Conservation (phyloP, 2,797 vertebrate species). For the Pseudomugil gertrudae region DNA sequence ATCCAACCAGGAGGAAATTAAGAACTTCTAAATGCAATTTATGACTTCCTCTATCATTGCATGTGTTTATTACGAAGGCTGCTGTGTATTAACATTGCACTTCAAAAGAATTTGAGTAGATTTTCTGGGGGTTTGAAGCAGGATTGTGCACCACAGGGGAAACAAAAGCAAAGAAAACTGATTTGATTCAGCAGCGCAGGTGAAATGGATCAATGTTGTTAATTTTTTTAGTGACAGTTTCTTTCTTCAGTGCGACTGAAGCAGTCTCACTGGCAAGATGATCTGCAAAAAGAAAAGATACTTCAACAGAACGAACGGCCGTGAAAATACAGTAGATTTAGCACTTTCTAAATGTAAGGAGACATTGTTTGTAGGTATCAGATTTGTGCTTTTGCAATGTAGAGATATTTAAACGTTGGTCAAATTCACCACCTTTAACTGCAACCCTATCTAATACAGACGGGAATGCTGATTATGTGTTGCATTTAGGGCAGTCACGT, state of each 20-base stretch:
- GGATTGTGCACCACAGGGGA: conserved; percentile 11
- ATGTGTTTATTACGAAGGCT: conserved; percentile 55
- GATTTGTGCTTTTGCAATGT: not conserved
- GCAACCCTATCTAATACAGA: not conserved
- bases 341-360: not conserved
- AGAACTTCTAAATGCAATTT: conserved; percentile 66
- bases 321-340: not conserved
- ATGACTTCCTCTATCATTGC: conserved; percentile 63
- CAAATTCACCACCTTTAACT: too few species aligned
- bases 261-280: not conserved
- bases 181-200: conserved; percentile 38
- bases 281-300: not conserved
- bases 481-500: not conserved
- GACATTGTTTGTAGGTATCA: not conserved
- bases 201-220: conserved; percentile 8
- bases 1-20: conserved; percentile 60
- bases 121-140: conserved; percentile 45
- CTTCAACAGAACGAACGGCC: not conserved
- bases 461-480: not conserved
- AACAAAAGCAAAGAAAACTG: conserved; percentile 43
- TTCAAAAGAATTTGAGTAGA: conserved; percentile 59
- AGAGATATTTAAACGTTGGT: not conserved
- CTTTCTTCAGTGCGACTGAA: not conserved
- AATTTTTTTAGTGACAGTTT: conserved; percentile 12
- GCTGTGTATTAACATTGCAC: conserved; percentile 47